phyloP scores from a whole-genome alignment of 2,113 vertebrate genomes.

The Scomber scombrus region DNA sequence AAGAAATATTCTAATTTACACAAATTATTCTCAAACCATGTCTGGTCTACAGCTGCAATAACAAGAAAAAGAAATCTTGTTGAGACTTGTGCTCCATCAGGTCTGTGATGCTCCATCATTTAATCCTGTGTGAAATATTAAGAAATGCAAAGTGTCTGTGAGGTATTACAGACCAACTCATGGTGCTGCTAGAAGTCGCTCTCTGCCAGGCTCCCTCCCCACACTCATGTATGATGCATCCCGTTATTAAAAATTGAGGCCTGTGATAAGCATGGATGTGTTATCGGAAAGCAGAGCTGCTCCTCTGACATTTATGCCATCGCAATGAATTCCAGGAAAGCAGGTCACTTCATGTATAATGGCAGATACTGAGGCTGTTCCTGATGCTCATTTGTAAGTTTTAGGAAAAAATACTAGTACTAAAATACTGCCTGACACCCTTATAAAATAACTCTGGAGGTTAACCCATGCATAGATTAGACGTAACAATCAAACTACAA shows the following conservation, averaged over 20 bases:
- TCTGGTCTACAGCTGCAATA: not conserved
- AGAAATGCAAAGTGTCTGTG: not conserved
- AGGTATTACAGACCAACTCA: conserved; percentile 5
- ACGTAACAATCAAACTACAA: no score
- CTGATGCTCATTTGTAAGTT: no score
- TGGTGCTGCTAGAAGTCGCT: not conserved
- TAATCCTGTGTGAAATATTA: not conserved
- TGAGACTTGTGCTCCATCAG: not conserved
- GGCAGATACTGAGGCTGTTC: not conserved
- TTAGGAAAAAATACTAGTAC: no score
- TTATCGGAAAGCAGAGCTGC: conserved; percentile 31
- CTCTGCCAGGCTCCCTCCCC: conserved; percentile 17
- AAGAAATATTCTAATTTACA: not conserved
- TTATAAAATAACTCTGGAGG: no score
- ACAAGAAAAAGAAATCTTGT: not conserved
- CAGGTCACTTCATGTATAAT: conserved; percentile 26
- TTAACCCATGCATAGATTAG: no score
- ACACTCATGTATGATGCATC: conserved; percentile 36
- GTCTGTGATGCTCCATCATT: not conserved
- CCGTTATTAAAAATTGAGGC: conserved; percentile 43
- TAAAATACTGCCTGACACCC: no score
- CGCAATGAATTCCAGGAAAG: conserved; percentile 41
- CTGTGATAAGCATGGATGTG: conserved; percentile 21
- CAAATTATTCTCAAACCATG: not conserved
- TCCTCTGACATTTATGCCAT: conserved; percentile 35